Percentiles rank a stretch among this genome's conserved stretches.
phyloP scores from a whole-genome alignment of 2,888 invertebrate genomes.

The Leptinotarsa tumamoca region DNA sequence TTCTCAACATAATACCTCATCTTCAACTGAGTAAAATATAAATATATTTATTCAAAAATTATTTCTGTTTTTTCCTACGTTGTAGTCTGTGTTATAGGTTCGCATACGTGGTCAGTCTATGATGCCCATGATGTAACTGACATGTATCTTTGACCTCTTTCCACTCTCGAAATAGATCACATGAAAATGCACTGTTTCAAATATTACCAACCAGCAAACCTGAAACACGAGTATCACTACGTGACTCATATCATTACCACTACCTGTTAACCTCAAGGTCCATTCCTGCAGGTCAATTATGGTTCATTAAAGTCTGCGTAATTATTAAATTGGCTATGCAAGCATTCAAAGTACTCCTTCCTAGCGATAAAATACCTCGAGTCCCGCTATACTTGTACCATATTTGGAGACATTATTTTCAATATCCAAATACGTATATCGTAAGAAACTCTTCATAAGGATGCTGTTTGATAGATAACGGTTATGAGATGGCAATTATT shows the following conservation, averaged over 20 bases:
- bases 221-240: not conserved
- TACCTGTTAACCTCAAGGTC: constrained; percentile 21
- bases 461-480: constrained; percentile 10
- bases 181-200: not conserved
- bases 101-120: not conserved
- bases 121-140: not conserved
- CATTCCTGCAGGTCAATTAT: constrained; percentile 11
- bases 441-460: constrained; percentile 4
- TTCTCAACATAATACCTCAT: no score
- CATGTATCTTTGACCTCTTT: not conserved
- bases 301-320: constrained; percentile 14
- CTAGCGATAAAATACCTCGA: constrained; percentile 17
- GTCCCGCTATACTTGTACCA: constrained; percentile 10
- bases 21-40: no score
- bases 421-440: constrained; percentile 8
- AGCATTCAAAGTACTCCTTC: constrained; percentile 5
- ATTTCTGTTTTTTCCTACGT: no score
- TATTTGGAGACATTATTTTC: constrained; percentile 16
- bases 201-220: not conserved
- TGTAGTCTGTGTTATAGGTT: no score
- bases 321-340: constrained; percentile 15
- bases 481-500: constrained; percentile 15
- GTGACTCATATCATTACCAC: constrained; percentile 15
- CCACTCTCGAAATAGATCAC: not conserved
- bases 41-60: no score